Base-by-base conservation (phyloP, 2,113 vertebrate genomes). In the Takifugu flavidus region DNA sequence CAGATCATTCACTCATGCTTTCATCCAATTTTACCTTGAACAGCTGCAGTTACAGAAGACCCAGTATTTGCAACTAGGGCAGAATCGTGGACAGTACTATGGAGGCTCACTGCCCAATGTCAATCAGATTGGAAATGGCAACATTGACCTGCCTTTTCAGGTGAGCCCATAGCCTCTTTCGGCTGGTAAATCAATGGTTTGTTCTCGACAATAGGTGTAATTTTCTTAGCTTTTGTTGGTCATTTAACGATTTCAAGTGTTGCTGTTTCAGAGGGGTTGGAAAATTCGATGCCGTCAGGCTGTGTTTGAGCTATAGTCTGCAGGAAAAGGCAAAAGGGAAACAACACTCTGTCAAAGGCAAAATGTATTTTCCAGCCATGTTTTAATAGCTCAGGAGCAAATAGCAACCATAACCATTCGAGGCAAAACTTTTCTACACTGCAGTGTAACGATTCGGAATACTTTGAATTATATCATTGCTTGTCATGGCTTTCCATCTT, bases 11-110 rank as follows among this genome's bases (percentile, higher is more conserved):
- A 87, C 89, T 88, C 86, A 89, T 88, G 87, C 89, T 87, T 87
- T 89, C 89, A 91, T 89, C 78, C 89, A 84, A 84, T 91, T 90
- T 91, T 91, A 90, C 86, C 91, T 90, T 90, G 91, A 90, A 72
- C 88, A 98, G 97, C 89, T 99, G 88, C 97, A 99, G 91, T 94
- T 99, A 87, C 96, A 99, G 93, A 99, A 98, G 91, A 94, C 95
- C 58, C 96, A 98, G 69, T 98, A 98, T 90, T 91, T 99, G 87
- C 97, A 99, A 90, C 91, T 98, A 93, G 96, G 96, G 81, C 97
- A 97, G 72, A 96, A 92, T 83, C 96, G 96, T 64, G 95, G 94
- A 90, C 97, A 98, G 90, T 98, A 94, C 93, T 99, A 98, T 0
- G 97, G 97, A 53, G 97, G 97, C 59, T 98, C 97, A 57, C 89